Percentiles rank a stretch among this genome's conserved stretches.
Conservation (phyloP, 2,888 invertebrate genomes). For the Sericinus montela region DNA sequence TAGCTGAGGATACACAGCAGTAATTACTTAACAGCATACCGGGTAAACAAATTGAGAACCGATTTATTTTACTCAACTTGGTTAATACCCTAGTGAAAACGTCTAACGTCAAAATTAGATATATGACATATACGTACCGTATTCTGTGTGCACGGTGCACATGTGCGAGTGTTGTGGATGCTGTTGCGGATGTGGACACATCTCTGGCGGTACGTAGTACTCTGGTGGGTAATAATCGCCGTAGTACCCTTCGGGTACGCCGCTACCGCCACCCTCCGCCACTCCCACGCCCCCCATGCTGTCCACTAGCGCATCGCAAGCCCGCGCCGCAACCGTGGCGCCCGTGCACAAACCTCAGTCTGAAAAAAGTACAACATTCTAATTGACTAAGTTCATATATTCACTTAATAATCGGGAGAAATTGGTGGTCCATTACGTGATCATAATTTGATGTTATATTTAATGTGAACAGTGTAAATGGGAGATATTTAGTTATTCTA, state of each 20-base stretch:
- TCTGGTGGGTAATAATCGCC: conserved; percentile 80
- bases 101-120: neutral
- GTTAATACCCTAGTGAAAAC: too few relatives aligned
- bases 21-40: too few relatives aligned
- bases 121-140: conserved; percentile 76
- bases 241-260: conserved; percentile 70
- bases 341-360: conserved; percentile 43
- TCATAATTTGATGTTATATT: neutral
- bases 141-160: conserved; percentile 86
- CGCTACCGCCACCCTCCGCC: conserved; percentile 62
- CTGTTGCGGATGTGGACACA: conserved; percentile 81
- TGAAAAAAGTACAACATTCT: conserved; percentile 38
- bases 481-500: too few relatives aligned
- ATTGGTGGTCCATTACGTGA: too few relatives aligned
- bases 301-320: conserved; percentile 60
- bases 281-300: conserved; percentile 74
- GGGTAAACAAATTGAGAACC: too few relatives aligned
- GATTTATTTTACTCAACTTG: too few relatives aligned
- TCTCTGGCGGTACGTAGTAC: conserved; percentile 78
- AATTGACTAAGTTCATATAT: too few relatives aligned
- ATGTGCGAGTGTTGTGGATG: conserved; percentile 81
- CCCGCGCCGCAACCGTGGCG: conserved; percentile 54
- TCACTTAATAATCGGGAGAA: too few relatives aligned
- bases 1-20: too few relatives aligned
- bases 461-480: too few relatives aligned